These are phyloP conservation scores for Pan paniscus DNA, from an alignment of 2,113 vertebrate genomes.

Conservation along the genomic window DNA sequence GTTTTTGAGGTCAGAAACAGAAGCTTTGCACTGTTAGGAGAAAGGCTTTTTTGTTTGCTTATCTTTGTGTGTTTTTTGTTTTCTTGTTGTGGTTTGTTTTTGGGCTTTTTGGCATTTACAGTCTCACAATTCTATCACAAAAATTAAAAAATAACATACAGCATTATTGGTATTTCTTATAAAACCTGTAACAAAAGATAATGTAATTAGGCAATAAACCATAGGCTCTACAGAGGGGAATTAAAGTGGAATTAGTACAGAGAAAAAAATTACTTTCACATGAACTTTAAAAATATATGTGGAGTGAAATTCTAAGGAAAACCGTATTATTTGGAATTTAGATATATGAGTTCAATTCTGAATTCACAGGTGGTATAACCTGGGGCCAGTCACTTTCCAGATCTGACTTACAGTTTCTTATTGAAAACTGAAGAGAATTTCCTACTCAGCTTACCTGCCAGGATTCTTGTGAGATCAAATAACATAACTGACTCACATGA, in stretches of 20 bases:
- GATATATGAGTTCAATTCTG: neutral
- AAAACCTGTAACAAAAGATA: neutral
- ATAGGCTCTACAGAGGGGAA: neutral
- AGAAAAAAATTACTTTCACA: neutral
- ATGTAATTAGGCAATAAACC: neutral
- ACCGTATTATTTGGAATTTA: neutral
- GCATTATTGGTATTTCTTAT: neutral
- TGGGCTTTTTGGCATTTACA: neutral
- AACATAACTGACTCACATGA: neutral
- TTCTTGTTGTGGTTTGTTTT: neutral
- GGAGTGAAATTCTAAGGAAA: neutral
- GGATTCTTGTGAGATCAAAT: neutral
- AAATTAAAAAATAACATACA: conserved; percentile 20
- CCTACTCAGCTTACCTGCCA: neutral
- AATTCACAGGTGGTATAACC: neutral
- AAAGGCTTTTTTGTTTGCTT: neutral
- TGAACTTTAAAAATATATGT: neutral
- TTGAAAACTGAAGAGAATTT: neutral
- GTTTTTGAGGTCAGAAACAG: neutral
- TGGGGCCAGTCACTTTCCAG: neutral
- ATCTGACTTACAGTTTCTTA: neutral
- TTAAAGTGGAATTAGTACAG: neutral
- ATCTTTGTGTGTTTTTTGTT: neutral
- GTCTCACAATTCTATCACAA: neutral
- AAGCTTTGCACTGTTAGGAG: neutral